Conservation (phyloP, 2,113 vertebrate genomes). For the Shinisaurus crocodilurus region DNA sequence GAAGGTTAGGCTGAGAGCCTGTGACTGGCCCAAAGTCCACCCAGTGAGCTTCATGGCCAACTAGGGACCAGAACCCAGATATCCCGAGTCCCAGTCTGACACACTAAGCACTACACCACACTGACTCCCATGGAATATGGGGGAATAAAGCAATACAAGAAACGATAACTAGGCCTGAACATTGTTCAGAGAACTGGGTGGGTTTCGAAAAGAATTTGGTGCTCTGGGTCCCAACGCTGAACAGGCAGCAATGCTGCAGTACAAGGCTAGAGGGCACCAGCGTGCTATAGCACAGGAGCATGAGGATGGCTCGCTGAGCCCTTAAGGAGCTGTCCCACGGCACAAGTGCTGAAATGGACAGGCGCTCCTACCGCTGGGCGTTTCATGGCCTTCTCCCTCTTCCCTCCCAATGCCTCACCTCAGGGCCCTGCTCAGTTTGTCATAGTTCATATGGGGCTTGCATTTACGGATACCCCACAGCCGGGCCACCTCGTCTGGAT, state of each 20-base stretch:
- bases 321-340: neutral
- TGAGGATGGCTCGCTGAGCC: neutral
- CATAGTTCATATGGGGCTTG: slow-evolving; percentile 95
- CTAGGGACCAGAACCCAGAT: too few relatives aligned
- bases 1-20: too few relatives aligned
- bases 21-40: too few relatives aligned
- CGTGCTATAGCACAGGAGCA: neutral
- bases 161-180: neutral
- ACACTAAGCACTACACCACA: too few relatives aligned
- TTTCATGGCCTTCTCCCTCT: neutral
- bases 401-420: slow-evolving; percentile 73
- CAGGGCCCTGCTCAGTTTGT: slow-evolving; percentile 91
- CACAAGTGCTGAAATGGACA: neutral
- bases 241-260: neutral
- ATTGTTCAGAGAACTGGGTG: neutral
- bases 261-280: neutral
- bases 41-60: too few relatives aligned
- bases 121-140: neutral
- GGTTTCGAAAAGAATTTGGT: too few relatives aligned
- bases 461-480: slow-evolving; percentile 91
- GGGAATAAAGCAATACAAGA: neutral
- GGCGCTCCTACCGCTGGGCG: fast-evolving
- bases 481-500: slow-evolving; percentile 90
- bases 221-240: neutral
- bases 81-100: too few relatives aligned